Percentiles rank a stretch among this genome's conserved stretches.
phyloP scores from a whole-genome alignment of 2,797 vertebrate species.

The Bryconaethiops microstoma region DNA sequence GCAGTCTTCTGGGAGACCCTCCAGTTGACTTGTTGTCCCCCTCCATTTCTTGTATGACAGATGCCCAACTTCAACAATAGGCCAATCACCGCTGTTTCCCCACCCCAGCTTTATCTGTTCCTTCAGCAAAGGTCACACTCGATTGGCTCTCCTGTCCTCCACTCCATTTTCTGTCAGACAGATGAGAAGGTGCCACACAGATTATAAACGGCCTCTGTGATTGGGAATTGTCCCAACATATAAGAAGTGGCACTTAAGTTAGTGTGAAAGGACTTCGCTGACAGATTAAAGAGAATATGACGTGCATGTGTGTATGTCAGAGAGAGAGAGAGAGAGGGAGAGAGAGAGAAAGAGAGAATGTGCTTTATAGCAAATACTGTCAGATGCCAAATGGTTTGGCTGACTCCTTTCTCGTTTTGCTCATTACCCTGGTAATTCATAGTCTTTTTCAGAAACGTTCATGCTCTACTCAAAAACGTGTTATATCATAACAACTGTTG shows the following conservation, averaged over 20 bases:
- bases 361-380: not conserved
- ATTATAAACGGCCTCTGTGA: constrained; percentile 26
- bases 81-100: constrained; percentile 20
- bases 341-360: not conserved
- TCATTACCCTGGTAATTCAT: no score
- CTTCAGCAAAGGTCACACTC: constrained; percentile 25
- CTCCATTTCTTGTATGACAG: constrained; percentile 24
- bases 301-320: constrained; percentile 18
- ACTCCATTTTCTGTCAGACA: constrained; percentile 20
- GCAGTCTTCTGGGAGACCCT: not conserved
- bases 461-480: no score
- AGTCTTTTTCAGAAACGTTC: no score
- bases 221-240: constrained; percentile 23
- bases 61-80: constrained; percentile 7
- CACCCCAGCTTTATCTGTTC: constrained; percentile 21
- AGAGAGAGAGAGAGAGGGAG: not conserved
- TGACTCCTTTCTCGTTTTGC: not conserved
- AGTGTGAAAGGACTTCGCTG: constrained; percentile 14
- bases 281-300: constrained; percentile 13
- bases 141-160: not conserved
- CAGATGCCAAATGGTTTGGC: not conserved
- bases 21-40: not conserved
- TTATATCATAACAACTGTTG: no score
- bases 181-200: constrained; percentile 27
- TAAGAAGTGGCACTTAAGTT: constrained; percentile 18